Conservation (phyloP, 2,797 vertebrate genomes). For the Selene dorsalis region DNA sequence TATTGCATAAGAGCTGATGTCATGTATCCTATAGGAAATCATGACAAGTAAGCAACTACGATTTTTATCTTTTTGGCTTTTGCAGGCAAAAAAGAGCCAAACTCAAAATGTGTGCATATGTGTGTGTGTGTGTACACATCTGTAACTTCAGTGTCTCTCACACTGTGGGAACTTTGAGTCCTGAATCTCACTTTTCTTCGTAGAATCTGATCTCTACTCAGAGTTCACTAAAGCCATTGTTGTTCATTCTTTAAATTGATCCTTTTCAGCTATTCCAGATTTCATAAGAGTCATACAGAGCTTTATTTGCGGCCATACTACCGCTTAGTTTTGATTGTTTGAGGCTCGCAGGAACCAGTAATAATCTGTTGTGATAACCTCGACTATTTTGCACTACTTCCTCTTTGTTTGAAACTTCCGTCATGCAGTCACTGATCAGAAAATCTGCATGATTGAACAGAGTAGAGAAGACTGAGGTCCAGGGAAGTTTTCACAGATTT, state of each 20-base stretch:
- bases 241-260: background rate
- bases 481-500: slow-evolving; percentile 15
- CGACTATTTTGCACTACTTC: background rate
- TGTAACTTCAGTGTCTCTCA: background rate
- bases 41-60: background rate
- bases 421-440: background rate
- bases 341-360: background rate
- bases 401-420: background rate
- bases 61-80: background rate
- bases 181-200: background rate
- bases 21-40: slow-evolving; percentile 1
- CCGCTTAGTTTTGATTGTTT: background rate
- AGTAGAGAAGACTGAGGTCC: background rate
- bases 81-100: background rate
- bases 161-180: slow-evolving; percentile 1
- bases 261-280: background rate
- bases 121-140: too few relatives aligned
- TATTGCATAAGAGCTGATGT: slow-evolving; percentile 18
- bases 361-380: background rate
- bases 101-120: background rate
- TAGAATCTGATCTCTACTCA: background rate
- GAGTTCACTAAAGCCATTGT: background rate
- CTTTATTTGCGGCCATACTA: background rate
- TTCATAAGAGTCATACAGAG: background rate
- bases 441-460: slow-evolving; percentile 1